A percentile compares a stretch with the other conserved stretches of the same genome.
phyloP scores from a whole-genome alignment of 2,797 vertebrate genomes.

The Platalea minor region DNA sequence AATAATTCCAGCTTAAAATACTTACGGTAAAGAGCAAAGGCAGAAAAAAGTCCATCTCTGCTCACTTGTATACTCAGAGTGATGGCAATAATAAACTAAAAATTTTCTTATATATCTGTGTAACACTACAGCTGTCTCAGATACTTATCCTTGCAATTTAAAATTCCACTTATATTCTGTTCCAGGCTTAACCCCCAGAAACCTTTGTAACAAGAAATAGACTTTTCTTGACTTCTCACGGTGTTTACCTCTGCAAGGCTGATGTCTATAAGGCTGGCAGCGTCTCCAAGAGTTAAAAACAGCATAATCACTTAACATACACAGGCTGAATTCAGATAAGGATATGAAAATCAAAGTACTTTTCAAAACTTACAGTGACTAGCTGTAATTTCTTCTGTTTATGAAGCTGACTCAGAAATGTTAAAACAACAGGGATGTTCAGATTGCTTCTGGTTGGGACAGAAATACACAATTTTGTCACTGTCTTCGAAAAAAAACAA shows the following conservation, averaged over 20 bases:
- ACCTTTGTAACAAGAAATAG: neutral
- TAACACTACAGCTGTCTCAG: neutral
- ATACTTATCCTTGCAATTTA: neutral
- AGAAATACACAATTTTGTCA: neutral
- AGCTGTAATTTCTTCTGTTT: neutral
- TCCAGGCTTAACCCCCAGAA: neutral
- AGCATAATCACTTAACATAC: neutral
- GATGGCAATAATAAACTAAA: neutral
- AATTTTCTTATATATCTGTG: neutral
- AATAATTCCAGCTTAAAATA: neutral
- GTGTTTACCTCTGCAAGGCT: neutral
- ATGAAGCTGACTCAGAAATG: neutral
- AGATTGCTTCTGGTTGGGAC: neutral
- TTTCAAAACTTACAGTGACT: neutral
- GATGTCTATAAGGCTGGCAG: neutral
- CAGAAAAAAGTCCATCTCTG: neutral
- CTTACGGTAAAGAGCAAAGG: neutral
- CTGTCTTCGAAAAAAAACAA: neutral
- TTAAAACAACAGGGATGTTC: neutral
- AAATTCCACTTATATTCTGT: neutral
- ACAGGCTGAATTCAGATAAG: neutral
- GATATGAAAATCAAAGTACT: neutral
- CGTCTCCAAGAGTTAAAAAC: neutral
- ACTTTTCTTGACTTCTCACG: neutral
- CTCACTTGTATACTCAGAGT: neutral